A percentile compares a stretch with the other conserved stretches of the same genome.
Conservation (phyloP, 2,113 vertebrate genomes). For the Eretmochelys imbricata region DNA sequence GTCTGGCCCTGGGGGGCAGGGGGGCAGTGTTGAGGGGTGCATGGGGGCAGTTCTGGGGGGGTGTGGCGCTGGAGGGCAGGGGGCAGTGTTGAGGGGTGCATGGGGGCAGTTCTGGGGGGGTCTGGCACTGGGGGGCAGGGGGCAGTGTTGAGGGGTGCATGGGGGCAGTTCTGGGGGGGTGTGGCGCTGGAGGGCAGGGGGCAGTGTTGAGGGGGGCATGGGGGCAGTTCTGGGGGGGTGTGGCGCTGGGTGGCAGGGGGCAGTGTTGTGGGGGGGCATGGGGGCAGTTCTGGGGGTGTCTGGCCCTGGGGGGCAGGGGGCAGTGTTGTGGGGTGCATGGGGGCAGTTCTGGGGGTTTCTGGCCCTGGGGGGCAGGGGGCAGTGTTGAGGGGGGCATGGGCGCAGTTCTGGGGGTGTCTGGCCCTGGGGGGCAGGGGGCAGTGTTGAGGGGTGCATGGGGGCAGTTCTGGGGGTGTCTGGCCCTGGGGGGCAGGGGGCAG, state of each 20-base stretch:
- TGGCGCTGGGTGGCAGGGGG: neutral
- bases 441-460: no score
- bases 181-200: no score
- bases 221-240: neutral
- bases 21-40: no score
- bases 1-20: no score
- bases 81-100: neutral
- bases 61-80: neutral
- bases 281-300: constrained; percentile 16
- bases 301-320: neutral
- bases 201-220: no score
- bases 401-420: neutral
- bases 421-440: neutral
- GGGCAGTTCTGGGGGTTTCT: constrained; percentile 17
- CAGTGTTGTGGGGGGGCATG: no score
- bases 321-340: neutral
- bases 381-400: neutral
- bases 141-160: neutral
- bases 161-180: neutral
- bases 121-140: neutral
- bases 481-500: no score
- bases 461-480: no score
- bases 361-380: constrained; percentile 49
- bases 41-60: no score
- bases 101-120: no score